A percentile compares a stretch with the other conserved stretches of the same genome.
These are phyloP conservation scores for Equus przewalskii DNA, from an alignment of 2,113 vertebrate genomes.

Conservation along the genomic window DNA sequence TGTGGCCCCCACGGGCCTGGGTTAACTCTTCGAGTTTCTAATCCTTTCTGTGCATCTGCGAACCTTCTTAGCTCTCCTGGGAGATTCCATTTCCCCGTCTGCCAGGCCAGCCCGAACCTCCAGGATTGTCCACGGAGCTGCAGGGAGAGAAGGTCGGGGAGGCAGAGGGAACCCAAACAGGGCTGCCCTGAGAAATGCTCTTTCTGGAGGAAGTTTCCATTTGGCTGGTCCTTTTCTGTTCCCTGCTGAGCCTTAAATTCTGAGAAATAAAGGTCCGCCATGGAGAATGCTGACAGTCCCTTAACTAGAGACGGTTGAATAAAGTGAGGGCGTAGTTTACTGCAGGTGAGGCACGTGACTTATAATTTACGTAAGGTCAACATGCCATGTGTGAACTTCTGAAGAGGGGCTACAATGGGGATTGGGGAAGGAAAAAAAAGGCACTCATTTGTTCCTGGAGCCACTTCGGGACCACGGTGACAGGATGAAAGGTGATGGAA, in stretches of 20 bases:
- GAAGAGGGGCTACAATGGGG: not conserved
- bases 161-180: not conserved
- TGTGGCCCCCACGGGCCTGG: accelerated
- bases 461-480: constrained; percentile 69
- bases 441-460: constrained; percentile 77
- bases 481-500: not conserved
- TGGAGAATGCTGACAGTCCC: constrained; percentile 81
- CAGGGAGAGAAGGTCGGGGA: not conserved
- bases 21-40: not conserved
- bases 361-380: constrained; percentile 83
- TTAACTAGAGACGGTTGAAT: constrained; percentile 81
- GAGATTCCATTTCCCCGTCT: not conserved
- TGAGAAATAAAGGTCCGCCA: constrained; percentile 76
- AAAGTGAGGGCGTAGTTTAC: constrained; percentile 80
- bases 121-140: not conserved
- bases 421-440: constrained; percentile 57
- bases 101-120: not conserved
- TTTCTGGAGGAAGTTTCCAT: constrained; percentile 43
- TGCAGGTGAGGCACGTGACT: constrained; percentile 78
- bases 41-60: not conserved
- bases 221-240: not conserved
- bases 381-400: constrained; percentile 80
- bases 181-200: not conserved
- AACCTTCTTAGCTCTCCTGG: not conserved
- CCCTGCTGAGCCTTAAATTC: constrained; percentile 71